Evolutionary conservation across 2,888 invertebrate species (phyloP).

Genomic region (Tipula lateralis): DNA sequence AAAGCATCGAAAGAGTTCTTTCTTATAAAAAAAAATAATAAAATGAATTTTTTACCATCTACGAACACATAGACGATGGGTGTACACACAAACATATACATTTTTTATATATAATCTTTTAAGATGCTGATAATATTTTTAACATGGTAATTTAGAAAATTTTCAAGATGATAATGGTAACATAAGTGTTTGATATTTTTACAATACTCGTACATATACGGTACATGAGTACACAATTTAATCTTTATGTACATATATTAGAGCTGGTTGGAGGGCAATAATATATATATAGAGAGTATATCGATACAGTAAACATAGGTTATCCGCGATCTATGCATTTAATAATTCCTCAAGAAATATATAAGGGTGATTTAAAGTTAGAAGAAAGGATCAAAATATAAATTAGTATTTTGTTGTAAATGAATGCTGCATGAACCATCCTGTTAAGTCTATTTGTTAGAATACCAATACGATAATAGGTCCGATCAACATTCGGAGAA

Average conservation of each 20-base stretch:
- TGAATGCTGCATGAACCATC: too few species aligned
- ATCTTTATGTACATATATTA: not conserved
- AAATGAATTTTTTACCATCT: not conserved
- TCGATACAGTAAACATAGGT: not conserved
- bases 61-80: not conserved
- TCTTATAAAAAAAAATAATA: not conserved
- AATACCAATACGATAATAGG: too few species aligned
- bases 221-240: not conserved
- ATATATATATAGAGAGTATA: not conserved
- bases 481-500: too few species aligned
- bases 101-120: not conserved
- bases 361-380: too few species aligned
- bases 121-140: slow-evolving; percentile 19
- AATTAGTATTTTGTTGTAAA: too few species aligned
- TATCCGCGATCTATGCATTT: not conserved
- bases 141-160: not conserved
- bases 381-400: too few species aligned
- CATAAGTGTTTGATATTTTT: slow-evolving; percentile 24
- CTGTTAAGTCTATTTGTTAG: too few species aligned
- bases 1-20: not conserved
- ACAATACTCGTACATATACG: not conserved
- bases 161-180: not conserved
- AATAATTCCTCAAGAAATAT: too few species aligned
- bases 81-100: not conserved
- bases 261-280: not conserved